Percentiles rank a stretch among this genome's conserved stretches.
Evolutionary conservation across 2,113 vertebrate species (phyloP).

Genomic region (Dicaeum eximium): DNA sequence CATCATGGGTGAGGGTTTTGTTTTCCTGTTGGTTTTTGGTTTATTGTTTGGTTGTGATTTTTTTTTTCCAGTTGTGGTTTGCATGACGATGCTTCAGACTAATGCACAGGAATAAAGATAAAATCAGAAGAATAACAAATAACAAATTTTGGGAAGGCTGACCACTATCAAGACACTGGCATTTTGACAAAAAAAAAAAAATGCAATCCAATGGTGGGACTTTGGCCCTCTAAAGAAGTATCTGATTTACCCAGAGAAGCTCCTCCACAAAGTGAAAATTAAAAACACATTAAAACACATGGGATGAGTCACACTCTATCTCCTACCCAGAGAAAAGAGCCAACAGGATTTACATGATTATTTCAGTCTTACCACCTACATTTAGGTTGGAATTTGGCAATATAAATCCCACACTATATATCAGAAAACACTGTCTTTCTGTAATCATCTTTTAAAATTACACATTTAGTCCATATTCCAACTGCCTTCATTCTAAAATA

Average conservation of each 20-base stretch:
- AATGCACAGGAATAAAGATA: background rate
- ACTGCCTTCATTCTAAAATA: background rate
- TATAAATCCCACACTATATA: conserved; percentile 2
- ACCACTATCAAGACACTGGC: background rate
- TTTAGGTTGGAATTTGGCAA: conserved; percentile 6
- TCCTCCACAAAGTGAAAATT: background rate
- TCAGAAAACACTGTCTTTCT: background rate
- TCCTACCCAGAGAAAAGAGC: background rate
- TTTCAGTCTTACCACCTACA: conserved; percentile 33
- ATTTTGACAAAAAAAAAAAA: background rate
- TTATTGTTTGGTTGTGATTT: too few species aligned
- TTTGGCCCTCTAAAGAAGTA: background rate
- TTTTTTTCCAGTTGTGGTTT: background rate
- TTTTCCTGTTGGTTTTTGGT: background rate
- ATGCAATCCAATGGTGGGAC: background rate
- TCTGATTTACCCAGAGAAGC: background rate
- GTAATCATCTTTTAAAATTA: background rate
- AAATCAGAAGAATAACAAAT: background rate
- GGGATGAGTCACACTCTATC: conserved; percentile 1
- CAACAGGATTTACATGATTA: conserved; percentile 3
- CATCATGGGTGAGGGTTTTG: background rate
- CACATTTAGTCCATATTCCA: background rate
- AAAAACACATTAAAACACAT: background rate
- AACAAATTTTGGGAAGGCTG: background rate
- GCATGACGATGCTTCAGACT: background rate